phyloP scores from a whole-genome alignment of 2,888 invertebrate genomes.

The Acrobasis repandana region DNA sequence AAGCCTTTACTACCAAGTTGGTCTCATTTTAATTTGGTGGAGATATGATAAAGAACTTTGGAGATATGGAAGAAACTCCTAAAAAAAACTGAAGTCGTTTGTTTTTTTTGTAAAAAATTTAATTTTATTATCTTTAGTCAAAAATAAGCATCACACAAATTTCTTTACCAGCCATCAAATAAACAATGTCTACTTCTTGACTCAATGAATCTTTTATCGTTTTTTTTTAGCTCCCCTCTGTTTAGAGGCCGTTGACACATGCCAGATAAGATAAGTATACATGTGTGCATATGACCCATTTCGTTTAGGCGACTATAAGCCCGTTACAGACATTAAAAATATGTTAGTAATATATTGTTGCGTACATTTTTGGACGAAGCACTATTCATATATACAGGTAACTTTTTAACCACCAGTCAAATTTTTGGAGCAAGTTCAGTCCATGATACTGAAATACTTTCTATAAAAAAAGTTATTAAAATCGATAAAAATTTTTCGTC shows the following conservation, averaged over 20 bases:
- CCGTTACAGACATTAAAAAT: neutral
- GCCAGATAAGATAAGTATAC: slow-evolving; percentile 13
- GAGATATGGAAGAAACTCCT: too few relatives aligned
- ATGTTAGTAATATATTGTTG: neutral
- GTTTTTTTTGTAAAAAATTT: neutral
- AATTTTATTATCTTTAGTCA: neutral
- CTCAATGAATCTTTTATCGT: slow-evolving; percentile 8
- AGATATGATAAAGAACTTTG: too few relatives aligned
- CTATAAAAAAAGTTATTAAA: too few relatives aligned
- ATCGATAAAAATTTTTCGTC: too few relatives aligned
- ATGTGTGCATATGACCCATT: slow-evolving; percentile 4
- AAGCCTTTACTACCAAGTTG: too few relatives aligned
- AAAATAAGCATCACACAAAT: neutral
- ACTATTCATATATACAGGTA: too few relatives aligned
- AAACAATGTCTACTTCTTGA: neutral
- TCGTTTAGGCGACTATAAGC: slow-evolving; percentile 2
- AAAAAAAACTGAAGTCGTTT: too few relatives aligned
- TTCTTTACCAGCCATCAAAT: neutral
- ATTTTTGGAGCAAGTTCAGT: too few relatives aligned
- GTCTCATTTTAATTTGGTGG: too few relatives aligned
- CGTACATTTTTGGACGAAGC: too few relatives aligned
- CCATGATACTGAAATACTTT: too few relatives aligned
- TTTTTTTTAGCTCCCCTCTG: slow-evolving; percentile 8
- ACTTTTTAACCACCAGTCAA: too few relatives aligned
- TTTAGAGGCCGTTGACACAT: slow-evolving; percentile 4